A percentile compares a stretch with the other conserved stretches of the same genome.
phyloP scores from a whole-genome alignment of 2,888 invertebrate genomes.

The Trichopria drosophilae region DNA sequence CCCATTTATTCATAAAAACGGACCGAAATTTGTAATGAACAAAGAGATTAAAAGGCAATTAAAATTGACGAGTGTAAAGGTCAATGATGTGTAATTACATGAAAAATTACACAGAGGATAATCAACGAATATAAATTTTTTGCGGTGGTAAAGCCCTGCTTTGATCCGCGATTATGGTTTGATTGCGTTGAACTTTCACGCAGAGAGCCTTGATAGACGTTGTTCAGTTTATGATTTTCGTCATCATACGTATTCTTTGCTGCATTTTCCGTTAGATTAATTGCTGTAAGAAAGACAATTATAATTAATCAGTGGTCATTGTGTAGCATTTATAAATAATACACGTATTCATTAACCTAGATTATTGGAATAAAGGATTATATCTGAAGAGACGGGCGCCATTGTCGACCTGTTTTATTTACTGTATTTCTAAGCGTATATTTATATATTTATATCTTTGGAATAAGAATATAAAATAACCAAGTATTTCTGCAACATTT shows the following conservation, averaged over 20 bases:
- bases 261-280: conserved; percentile 46
- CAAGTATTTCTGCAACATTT: too few relatives aligned
- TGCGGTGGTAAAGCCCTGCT: conserved; percentile 3
- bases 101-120: conserved; percentile 32
- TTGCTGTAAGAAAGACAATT: conserved; percentile 40
- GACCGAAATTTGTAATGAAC: too few relatives aligned
- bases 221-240: conserved; percentile 49
- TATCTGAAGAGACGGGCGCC: too few relatives aligned
- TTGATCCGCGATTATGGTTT: too few relatives aligned
- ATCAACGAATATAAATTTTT: not conserved
- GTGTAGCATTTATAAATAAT: not conserved
- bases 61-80: conserved; percentile 40
- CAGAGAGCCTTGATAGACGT: conserved; percentile 69
- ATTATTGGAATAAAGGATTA: too few relatives aligned
- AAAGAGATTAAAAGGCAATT: conserved; percentile 6
- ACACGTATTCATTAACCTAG: conserved; percentile 1
- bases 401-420: too few relatives aligned
- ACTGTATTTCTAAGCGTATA: too few relatives aligned
- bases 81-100: conserved; percentile 39
- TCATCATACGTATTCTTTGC: conserved; percentile 44
- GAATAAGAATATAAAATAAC: too few relatives aligned
- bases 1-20: too few relatives aligned
- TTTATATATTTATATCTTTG: too few relatives aligned
- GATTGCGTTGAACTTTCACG: too few relatives aligned
- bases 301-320: not conserved